These are phyloP conservation scores for Chlorospingus flavigularis DNA, from an alignment of 2,797 vertebrate genomes.

Conservation along the genomic window DNA sequence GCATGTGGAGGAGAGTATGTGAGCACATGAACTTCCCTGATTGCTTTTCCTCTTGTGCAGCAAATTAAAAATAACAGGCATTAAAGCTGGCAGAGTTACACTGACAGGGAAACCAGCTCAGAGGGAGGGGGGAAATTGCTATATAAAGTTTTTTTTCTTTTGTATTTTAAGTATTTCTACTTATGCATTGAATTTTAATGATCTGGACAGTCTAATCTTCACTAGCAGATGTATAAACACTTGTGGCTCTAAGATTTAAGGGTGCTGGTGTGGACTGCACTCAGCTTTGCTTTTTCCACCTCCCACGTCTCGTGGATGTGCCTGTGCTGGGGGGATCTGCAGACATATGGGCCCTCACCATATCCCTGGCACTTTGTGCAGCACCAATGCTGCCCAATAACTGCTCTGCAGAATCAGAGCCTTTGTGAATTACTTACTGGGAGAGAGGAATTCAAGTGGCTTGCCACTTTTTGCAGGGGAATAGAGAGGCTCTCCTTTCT, in stretches of 20 bases:
- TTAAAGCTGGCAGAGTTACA: background rate
- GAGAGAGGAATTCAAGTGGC: background rate
- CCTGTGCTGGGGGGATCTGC: background rate
- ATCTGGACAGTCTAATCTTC: background rate
- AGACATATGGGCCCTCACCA: background rate
- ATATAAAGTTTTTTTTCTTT: background rate
- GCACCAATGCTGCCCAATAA: background rate
- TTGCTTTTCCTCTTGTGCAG: slow-evolving; percentile 17
- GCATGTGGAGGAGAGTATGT: background rate
- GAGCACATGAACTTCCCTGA: slow-evolving; percentile 23
- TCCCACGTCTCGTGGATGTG: background rate
- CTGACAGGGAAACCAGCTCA: background rate
- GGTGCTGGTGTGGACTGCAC: background rate
- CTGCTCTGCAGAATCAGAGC: background rate
- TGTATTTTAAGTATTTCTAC: background rate
- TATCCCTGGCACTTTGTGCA: background rate
- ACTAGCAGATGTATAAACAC: background rate
- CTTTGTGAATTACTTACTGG: background rate
- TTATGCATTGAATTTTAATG: background rate
- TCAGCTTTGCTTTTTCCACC: background rate
- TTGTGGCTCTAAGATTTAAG: background rate
- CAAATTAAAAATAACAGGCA: slow-evolving; percentile 16
- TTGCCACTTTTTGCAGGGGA: background rate
- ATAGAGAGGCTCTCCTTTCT: background rate
- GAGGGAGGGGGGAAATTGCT: background rate